Percentiles rank a stretch among this genome's conserved stretches.
Conservation (phyloP, 2,888 invertebrate species). For the Eumacrocentrus americanus region DNA sequence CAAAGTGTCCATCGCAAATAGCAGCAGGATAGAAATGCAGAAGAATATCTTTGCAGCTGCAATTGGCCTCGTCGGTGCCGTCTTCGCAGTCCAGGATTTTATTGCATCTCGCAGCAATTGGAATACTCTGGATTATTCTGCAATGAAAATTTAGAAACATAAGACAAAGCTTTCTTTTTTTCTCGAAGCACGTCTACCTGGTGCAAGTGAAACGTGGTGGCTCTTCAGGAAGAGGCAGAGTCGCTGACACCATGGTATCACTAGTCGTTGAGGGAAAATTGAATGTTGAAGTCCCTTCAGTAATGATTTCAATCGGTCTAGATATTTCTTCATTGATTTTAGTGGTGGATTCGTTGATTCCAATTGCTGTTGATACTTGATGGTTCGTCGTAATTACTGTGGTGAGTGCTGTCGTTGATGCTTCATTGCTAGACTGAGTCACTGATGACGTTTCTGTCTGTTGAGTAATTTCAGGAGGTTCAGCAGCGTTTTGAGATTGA, state of each 20-base stretch:
- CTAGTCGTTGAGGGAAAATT: not conserved
- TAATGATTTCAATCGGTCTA: not conserved
- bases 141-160: conserved; percentile 38
- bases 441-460: no score
- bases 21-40: conserved; percentile 63
- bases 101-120: conserved; percentile 70
- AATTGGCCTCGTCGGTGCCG: conserved; percentile 77
- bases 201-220: conserved; percentile 60
- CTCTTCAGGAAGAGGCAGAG: not conserved
- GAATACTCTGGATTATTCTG: conserved; percentile 73
- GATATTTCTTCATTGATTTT: not conserved
- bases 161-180: conserved; percentile 9
- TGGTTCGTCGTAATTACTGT: no score
- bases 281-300: not conserved
- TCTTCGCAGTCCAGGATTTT: conserved; percentile 79
- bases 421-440: no score
- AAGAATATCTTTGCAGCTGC: conserved; percentile 76
- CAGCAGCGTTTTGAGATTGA: no score
- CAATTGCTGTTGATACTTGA: no score
- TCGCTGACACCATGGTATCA: not conserved
- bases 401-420: no score
- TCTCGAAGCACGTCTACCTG: conserved; percentile 58
- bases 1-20: conserved; percentile 77
- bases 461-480: no score
- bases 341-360: no score